These are phyloP conservation scores for Acleris sparsana DNA, from an alignment of 2,888 invertebrate species.

Conservation along the genomic window DNA sequence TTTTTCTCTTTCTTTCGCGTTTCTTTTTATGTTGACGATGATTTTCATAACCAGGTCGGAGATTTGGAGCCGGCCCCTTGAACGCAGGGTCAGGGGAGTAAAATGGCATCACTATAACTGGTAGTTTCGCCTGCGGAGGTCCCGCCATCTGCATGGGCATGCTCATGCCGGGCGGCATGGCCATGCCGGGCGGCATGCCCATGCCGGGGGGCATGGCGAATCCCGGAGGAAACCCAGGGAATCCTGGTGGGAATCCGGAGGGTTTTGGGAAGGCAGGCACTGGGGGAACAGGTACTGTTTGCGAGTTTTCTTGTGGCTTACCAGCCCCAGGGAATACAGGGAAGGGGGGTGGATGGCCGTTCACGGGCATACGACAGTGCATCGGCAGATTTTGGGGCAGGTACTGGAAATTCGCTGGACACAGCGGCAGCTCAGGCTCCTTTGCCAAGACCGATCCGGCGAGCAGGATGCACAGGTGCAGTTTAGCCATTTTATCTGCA, in stretches of 20 bases:
- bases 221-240: constrained; percentile 34
- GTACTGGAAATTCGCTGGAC: constrained; percentile 64
- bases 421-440: constrained; percentile 64
- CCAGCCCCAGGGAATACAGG: constrained; percentile 47
- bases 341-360: constrained; percentile 43
- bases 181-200: constrained; percentile 18
- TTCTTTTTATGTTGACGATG: background rate
- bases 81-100: constrained; percentile 65
- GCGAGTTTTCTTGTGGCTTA: constrained; percentile 47
- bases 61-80: constrained; percentile 43
- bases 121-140: constrained; percentile 58
- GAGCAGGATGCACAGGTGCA: constrained; percentile 42
- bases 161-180: constrained; percentile 33
- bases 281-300: constrained; percentile 47
- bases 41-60: constrained; percentile 5
- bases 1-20: constrained; percentile 36
- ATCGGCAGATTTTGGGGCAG: constrained; percentile 73
- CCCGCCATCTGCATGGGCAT: constrained; percentile 42
- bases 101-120: constrained; percentile 77
- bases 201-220: constrained; percentile 19
- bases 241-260: constrained; percentile 38
- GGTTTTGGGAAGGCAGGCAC: constrained; percentile 38
- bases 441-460: constrained; percentile 45
- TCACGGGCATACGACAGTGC: constrained; percentile 56
- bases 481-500: constrained; percentile 54